Conservation (phyloP, 1,140 invertebrate genomes). For the Zaprionus davidi region DNA sequence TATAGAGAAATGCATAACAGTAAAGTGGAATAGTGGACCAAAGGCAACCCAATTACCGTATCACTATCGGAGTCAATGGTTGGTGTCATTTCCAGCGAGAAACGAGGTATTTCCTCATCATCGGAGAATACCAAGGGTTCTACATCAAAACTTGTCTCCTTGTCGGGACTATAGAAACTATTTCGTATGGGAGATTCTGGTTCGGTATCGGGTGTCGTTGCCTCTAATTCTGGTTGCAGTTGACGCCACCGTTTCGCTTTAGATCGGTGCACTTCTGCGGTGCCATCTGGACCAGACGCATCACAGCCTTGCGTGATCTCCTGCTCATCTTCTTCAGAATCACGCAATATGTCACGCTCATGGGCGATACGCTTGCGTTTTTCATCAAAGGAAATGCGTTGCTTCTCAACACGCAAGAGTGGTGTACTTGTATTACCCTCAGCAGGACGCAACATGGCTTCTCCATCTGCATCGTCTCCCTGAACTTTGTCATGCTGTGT, state of each 20-base stretch:
- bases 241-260: conserved; percentile 58
- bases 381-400: conserved; percentile 82
- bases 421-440: conserved; percentile 71
- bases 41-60: conserved; percentile 76
- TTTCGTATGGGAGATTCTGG: conserved; percentile 83
- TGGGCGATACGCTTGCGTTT: conserved; percentile 78
- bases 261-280: conserved; percentile 7
- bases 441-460: conserved; percentile 54
- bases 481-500: conserved; percentile 30
- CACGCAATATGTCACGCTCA: conserved; percentile 76
- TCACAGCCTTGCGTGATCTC: conserved; percentile 14
- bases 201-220: conserved; percentile 42
- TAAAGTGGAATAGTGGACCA: conserved; percentile 14
- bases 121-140: conserved; percentile 90
- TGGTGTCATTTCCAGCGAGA: conserved; percentile 84
- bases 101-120: conserved; percentile 86
- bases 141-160: conserved; percentile 86
- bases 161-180: conserved; percentile 88
- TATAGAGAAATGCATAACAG: conserved; percentile 15
- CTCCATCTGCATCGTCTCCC: conserved; percentile 16
- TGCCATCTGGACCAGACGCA: background rate
- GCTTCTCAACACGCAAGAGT: conserved; percentile 74
- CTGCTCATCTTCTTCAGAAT: conserved; percentile 78
- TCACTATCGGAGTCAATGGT: conserved; percentile 84
- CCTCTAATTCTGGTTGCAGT: conserved; percentile 66